Conservation (phyloP, 2,888 invertebrate genomes). For the Drosophila tanythrix region DNA sequence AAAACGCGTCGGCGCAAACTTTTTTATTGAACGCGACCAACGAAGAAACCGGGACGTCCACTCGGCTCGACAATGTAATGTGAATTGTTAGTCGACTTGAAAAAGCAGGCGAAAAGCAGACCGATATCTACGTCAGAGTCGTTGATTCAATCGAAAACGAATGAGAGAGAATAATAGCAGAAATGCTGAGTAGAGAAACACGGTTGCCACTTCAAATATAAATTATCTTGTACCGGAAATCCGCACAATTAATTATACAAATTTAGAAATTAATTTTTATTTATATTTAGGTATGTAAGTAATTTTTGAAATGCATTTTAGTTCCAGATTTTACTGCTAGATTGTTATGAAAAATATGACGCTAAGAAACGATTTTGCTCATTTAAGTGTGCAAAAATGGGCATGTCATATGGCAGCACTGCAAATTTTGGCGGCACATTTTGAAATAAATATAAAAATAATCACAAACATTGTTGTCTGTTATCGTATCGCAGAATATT, state of each 20-base stretch:
- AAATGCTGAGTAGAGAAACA: conserved; percentile 4
- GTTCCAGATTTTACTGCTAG: neutral
- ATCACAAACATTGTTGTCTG: neutral
- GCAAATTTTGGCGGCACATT: conserved; percentile 3
- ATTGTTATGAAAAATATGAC: neutral
- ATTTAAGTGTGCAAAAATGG: neutral
- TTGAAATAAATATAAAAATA: neutral
- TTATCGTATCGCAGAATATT: neutral
- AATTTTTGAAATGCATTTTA: neutral
- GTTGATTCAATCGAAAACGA: conserved; percentile 14
- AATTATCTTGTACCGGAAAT: neutral
- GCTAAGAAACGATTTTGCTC: neutral
- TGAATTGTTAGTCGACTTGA: conserved; percentile 44
- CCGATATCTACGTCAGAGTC: conserved; percentile 10
- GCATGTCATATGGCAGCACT: conserved; percentile 11
- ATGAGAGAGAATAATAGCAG: neutral
- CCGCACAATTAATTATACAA: neutral
- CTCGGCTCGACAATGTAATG: conserved; percentile 34
- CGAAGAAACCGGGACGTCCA: conserved; percentile 38
- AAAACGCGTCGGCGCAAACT: conserved; percentile 39
- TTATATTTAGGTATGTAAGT: neutral
- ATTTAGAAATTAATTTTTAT: neutral
- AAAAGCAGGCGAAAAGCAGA: conserved; percentile 29
- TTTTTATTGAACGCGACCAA: conserved; percentile 20
- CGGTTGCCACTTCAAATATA: conserved; percentile 4